A percentile compares a stretch with the other conserved stretches of the same genome.
Evolutionary conservation across 2,888 invertebrate species (phyloP).

Genomic region (Leucophenga maculata): DNA sequence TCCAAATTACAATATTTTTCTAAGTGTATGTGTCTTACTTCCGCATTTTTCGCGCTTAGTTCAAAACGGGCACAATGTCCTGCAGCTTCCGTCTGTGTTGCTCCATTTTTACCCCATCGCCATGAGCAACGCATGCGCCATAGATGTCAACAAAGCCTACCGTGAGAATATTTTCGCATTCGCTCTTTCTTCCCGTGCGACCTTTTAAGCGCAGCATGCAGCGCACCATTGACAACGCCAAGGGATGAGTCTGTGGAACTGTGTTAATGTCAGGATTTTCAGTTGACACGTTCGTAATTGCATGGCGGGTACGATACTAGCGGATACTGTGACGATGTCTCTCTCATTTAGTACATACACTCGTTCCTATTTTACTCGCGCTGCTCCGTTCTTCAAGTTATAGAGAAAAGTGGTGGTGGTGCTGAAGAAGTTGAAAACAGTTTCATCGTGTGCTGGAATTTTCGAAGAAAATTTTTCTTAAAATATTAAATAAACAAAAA

Average conservation of each 20-base stretch:
- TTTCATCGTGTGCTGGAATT: conserved; percentile 18
- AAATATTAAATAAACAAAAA: background rate
- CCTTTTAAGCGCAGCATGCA: conserved; percentile 15
- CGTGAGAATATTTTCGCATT: background rate
- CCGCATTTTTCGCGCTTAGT: too few species aligned
- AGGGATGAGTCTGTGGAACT: conserved; percentile 36
- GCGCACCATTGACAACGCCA: conserved; percentile 1
- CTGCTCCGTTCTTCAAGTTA: conserved; percentile 23
- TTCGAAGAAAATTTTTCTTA: conserved; percentile 1
- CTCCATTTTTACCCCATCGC: background rate
- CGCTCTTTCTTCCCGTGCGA: conserved; percentile 8
- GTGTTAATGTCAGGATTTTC: conserved; percentile 58
- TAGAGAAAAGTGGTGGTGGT: conserved; percentile 21
- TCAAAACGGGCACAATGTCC: conserved; percentile 16
- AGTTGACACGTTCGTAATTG: conserved; percentile 60
- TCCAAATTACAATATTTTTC: too few species aligned
- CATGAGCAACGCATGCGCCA: conserved; percentile 18
- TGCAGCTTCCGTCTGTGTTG: conserved; percentile 14
- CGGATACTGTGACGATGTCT: background rate
- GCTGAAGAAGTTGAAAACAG: background rate
- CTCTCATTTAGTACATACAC: background rate
- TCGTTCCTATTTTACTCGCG: conserved; percentile 25
- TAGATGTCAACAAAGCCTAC: conserved; percentile 13
- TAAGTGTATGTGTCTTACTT: too few species aligned
- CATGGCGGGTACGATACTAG: conserved; percentile 35